Evolutionary conservation across 1,140 invertebrate species (phyloP).

Genomic region (Caerostris extrusa): DNA sequence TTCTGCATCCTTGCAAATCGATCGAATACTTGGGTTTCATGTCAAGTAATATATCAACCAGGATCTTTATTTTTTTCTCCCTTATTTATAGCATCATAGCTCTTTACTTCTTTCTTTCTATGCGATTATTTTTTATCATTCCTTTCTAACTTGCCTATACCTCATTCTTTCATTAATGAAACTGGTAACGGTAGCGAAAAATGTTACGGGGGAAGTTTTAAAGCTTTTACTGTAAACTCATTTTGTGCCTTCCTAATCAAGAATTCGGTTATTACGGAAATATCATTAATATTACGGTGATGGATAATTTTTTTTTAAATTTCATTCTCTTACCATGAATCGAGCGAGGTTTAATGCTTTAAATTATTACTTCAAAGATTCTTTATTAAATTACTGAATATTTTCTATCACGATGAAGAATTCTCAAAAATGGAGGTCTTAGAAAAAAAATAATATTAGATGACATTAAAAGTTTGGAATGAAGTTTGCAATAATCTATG

Average conservation of each 20-base stretch:
- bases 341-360: constrained; percentile 56
- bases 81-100: constrained; percentile 11
- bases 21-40: constrained; percentile 5
- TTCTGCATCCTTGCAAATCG: background rate
- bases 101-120: constrained; percentile 18
- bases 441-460: background rate
- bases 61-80: background rate
- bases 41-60: constrained; percentile 57
- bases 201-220: constrained; percentile 36
- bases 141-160: background rate
- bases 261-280: constrained; percentile 71
- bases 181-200: background rate
- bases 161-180: constrained; percentile 39
- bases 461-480: background rate
- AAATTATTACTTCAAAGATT: constrained; percentile 61
- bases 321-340: background rate
- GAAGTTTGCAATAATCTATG: constrained; percentile 6
- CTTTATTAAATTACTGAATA: constrained; percentile 61
- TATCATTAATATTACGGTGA: constrained; percentile 72
- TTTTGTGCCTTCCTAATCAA: constrained; percentile 59
- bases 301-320: background rate
- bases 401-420: constrained; percentile 26
- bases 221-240: constrained; percentile 71
- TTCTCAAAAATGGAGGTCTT: constrained; percentile 46
- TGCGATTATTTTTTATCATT: background rate